Percentiles rank a stretch among this genome's conserved stretches.
Conservation (phyloP, 2,888 invertebrate species). For the Heliconius cydno region DNA sequence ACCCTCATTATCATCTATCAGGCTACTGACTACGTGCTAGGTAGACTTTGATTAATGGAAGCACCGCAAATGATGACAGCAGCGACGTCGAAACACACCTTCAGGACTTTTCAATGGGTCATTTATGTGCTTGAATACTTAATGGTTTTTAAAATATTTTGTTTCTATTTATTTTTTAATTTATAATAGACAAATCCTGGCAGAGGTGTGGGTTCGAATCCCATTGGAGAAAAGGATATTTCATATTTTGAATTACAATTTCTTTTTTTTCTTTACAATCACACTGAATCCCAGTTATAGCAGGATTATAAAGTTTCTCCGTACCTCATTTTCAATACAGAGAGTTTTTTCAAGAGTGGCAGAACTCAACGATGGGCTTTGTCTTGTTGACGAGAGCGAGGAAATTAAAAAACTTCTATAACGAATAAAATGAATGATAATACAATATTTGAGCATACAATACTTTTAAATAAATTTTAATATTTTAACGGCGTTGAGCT, state of each 20-base stretch:
- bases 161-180: neutral
- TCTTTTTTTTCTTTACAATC: no score
- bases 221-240: no score
- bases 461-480: no score
- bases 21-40: conserved; percentile 49
- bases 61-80: conserved; percentile 45
- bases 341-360: no score
- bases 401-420: no score
- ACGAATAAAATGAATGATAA: no score
- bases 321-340: neutral
- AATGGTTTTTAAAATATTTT: conserved; percentile 6
- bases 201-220: no score
- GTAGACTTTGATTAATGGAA: conserved; percentile 53
- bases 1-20: conserved; percentile 44
- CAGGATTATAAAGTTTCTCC: neutral
- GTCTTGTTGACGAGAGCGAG: no score
- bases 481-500: neutral
- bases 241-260: no score
- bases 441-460: no score
- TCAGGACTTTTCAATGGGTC: conserved; percentile 44
- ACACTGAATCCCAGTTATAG: no score
- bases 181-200: neutral
- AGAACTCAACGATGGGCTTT: no score
- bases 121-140: conserved; percentile 26
- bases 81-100: conserved; percentile 45